Evolutionary conservation across 2,113 vertebrate genomes (phyloP).

Genomic region (Dasyurus viverrinus): DNA sequence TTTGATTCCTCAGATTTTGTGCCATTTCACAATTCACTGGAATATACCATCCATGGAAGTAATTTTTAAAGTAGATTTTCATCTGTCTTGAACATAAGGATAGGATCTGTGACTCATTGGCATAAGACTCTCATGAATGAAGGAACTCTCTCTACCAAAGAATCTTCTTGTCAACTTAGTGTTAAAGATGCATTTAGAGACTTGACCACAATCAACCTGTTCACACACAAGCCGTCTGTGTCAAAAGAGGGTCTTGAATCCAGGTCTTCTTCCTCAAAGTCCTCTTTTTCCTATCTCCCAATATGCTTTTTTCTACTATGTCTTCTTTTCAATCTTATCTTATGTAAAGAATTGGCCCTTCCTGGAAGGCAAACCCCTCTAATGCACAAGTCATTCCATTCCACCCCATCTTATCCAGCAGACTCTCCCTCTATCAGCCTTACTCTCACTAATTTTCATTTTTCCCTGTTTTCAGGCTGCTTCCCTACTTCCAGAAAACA

Average conservation of each 20-base stretch:
- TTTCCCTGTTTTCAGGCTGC: not conserved
- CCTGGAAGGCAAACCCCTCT: not conserved
- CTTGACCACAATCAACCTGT: no score
- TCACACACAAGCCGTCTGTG: not conserved
- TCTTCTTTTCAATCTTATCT: not conserved
- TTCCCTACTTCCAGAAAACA: not conserved
- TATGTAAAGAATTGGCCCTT: not conserved
- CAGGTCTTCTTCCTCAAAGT: rapidly evolving
- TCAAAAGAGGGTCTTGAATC: not conserved
- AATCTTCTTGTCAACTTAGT: not conserved
- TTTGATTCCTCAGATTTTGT: not conserved
- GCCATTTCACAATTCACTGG: not conserved
- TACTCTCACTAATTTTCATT: not conserved
- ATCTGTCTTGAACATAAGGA: not conserved
- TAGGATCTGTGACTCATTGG: not conserved
- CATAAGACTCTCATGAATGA: not conserved
- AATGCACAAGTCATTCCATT: not conserved
- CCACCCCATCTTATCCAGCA: not conserved
- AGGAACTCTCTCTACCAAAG: not conserved
- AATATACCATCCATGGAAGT: not conserved
- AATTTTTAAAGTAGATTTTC: not conserved
- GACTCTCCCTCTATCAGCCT: not conserved
- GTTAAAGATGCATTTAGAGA: not conserved
- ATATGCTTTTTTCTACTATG: not conserved
- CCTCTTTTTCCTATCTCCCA: not conserved